A percentile compares a stretch with the other conserved stretches of the same genome.
Evolutionary conservation across 2,888 invertebrate species (phyloP).

Genomic region (Drosophila crucigera): DNA sequence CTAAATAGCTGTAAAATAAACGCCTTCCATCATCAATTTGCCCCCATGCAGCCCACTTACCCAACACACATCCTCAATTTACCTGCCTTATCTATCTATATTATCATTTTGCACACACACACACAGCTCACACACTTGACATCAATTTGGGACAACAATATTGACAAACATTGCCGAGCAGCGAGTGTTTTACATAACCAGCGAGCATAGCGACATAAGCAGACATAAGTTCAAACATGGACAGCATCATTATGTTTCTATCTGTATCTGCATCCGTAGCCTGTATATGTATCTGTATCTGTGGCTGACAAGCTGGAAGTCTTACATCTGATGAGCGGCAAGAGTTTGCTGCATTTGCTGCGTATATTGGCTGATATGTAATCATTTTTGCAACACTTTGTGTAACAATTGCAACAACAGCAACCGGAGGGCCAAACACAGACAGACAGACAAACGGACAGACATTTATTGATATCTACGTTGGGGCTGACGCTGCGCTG

Average conservation of each 20-base stretch:
- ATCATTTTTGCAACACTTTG: conserved; percentile 66
- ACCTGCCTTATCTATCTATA: conserved; percentile 40
- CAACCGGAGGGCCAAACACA: conserved; percentile 25
- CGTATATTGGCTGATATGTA: conserved; percentile 52
- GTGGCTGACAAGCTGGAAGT: conserved; percentile 1
- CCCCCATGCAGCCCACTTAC: conserved; percentile 23
- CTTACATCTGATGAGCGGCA: conserved; percentile 7
- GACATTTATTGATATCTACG: conserved; percentile 42
- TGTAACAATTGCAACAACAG: conserved; percentile 63
- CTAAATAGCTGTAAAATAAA: conserved; percentile 10
- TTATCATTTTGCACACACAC: conserved; percentile 29
- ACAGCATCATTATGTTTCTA: conserved; percentile 24
- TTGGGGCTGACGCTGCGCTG: conserved; percentile 16
- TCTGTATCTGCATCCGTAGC: neutral
- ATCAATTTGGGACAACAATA: conserved; percentile 54
- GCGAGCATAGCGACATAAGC: neutral
- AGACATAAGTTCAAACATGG: conserved; percentile 6
- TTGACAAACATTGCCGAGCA: conserved; percentile 55
- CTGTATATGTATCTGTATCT: neutral
- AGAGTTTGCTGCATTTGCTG: conserved; percentile 18
- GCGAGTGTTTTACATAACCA: conserved; percentile 59
- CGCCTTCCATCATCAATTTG: neutral
- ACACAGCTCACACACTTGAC: conserved; percentile 42
- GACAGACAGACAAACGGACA: conserved; percentile 2
- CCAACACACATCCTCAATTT: conserved; percentile 39